phyloP scores from a whole-genome alignment of 2,113 vertebrate species.

The Plotosus lineatus region DNA sequence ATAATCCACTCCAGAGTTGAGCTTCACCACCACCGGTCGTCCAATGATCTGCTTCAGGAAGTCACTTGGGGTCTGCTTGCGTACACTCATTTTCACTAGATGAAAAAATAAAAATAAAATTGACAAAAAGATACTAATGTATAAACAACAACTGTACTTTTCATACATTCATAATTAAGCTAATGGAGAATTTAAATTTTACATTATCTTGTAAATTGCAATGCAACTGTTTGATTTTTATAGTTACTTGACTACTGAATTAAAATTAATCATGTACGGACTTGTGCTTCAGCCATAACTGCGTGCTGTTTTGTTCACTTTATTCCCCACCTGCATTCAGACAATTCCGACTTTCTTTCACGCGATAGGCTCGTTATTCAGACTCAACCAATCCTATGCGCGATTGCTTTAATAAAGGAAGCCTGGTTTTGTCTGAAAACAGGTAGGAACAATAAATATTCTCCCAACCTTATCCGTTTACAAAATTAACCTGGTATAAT shows the following conservation, averaged over 20 bases:
- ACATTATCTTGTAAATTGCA: background rate
- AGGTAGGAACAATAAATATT: background rate
- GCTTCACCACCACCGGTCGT: slow-evolving; percentile 94
- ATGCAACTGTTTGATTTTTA: background rate
- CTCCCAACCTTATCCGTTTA: background rate
- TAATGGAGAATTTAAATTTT: background rate
- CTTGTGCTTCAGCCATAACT: too few species aligned
- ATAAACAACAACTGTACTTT: background rate
- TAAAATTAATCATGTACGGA: background rate
- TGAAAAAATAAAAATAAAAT: background rate
- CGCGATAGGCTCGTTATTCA: background rate
- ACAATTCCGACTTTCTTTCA: background rate
- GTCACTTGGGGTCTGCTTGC: slow-evolving; percentile 97
- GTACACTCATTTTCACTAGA: slow-evolving; percentile 85
- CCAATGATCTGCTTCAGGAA: slow-evolving; percentile 99
- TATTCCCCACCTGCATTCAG: background rate
- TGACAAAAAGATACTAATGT: background rate
- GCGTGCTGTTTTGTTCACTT: background rate
- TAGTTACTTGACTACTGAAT: background rate
- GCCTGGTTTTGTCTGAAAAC: background rate
- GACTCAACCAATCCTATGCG: background rate
- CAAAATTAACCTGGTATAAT: background rate
- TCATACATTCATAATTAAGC: background rate
- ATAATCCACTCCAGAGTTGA: slow-evolving; percentile 99
- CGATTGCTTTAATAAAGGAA: background rate